Percentiles rank a stretch among this genome's conserved stretches.
Evolutionary conservation across 1,140 invertebrate genomes (phyloP).

Genomic region (Hesperophylax magnus): DNA sequence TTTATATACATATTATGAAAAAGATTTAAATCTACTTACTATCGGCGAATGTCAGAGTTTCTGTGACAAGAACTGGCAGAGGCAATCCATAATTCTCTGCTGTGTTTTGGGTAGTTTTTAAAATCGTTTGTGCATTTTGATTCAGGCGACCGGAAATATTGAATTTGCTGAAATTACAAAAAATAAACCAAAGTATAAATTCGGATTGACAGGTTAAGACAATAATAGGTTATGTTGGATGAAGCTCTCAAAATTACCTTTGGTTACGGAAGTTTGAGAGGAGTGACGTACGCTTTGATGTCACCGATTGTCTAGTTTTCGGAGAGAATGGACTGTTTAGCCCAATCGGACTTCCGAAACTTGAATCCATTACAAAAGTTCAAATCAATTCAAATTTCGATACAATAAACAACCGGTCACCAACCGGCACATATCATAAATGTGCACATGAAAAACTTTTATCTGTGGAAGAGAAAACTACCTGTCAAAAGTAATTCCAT

Average conservation of each 20-base stretch:
- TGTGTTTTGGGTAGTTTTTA: constrained; percentile 76
- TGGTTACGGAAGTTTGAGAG: constrained; percentile 66
- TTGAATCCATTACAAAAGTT: constrained; percentile 61
- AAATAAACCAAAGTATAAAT: not conserved
- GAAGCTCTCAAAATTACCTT: constrained; percentile 61
- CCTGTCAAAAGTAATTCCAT: too few species aligned
- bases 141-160: constrained; percentile 75
- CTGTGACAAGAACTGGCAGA: constrained; percentile 89
- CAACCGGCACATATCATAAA: too few species aligned
- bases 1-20: too few species aligned
- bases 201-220: constrained; percentile 1
- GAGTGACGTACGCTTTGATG: constrained; percentile 63
- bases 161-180: constrained; percentile 67
- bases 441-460: too few species aligned
- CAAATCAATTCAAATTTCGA: constrained; percentile 15
- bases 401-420: not conserved
- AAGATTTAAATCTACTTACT: constrained; percentile 67
- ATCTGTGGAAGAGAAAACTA: too few species aligned
- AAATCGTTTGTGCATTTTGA: constrained; percentile 79
- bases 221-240: constrained; percentile 47
- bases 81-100: constrained; percentile 84
- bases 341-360: constrained; percentile 65
- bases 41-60: constrained; percentile 87
- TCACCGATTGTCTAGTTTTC: constrained; percentile 65
- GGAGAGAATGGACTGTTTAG: constrained; percentile 70